Conservation (phyloP, 2,113 vertebrate species). For the Lepisosteus osseus region DNA sequence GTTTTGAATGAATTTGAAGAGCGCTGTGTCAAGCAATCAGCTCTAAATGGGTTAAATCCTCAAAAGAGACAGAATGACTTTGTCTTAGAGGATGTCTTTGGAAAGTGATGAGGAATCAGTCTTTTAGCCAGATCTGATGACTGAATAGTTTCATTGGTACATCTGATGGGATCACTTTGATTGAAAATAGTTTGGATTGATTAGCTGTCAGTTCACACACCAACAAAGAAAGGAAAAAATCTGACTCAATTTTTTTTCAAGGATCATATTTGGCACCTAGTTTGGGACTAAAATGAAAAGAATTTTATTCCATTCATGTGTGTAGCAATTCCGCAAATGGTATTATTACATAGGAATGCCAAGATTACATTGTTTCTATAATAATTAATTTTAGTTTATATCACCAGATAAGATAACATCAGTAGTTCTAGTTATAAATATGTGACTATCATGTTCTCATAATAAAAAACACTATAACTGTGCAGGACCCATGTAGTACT, state of each 20-base stretch:
- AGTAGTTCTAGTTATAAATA: too few relatives aligned
- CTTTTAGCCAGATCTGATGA: not conserved
- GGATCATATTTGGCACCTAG: not conserved
- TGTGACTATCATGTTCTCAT: too few relatives aligned
- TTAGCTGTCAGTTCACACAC: not conserved
- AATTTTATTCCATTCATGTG: too few relatives aligned
- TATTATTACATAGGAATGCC: too few relatives aligned
- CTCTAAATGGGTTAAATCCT: not conserved
- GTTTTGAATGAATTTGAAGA: too few relatives aligned
- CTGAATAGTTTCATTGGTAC: not conserved
- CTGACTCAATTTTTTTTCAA: not conserved
- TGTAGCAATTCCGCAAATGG: too few relatives aligned
- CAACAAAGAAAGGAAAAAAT: not conserved
- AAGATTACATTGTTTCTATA: too few relatives aligned
- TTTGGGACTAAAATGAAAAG: not conserved
- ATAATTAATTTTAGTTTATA: too few relatives aligned
- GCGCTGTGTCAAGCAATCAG: too few relatives aligned
- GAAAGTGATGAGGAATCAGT: not conserved
- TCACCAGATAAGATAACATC: too few relatives aligned
- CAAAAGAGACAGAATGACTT: not conserved
- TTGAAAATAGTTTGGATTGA: not conserved
- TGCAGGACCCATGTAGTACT: too few relatives aligned
- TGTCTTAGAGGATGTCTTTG: constrained; percentile 5
- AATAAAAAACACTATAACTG: too few relatives aligned
- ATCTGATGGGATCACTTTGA: not conserved